Conservation (phyloP, 2,113 vertebrate genomes). For the Mesoclemmys tuberculata region DNA sequence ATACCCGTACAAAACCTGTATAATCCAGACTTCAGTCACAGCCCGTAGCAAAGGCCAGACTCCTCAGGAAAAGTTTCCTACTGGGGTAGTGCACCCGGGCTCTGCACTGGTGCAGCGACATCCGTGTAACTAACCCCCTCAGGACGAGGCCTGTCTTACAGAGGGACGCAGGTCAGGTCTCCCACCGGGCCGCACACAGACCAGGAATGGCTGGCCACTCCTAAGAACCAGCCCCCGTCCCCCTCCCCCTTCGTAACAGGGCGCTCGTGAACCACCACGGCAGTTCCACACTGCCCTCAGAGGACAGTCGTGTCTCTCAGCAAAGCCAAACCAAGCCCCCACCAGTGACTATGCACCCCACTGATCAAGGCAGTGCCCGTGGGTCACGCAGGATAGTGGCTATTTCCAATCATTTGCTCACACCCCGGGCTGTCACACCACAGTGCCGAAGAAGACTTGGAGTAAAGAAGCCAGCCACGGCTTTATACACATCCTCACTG, state of each 20-base stretch:
- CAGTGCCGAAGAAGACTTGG: neutral
- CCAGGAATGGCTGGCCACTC: neutral
- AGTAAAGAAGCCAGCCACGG: neutral
- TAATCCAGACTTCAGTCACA: neutral
- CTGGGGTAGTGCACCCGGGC: neutral
- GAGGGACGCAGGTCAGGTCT: neutral
- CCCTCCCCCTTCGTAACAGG: neutral
- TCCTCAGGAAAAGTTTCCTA: too few relatives aligned
- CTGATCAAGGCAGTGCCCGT: neutral
- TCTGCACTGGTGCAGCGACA: neutral
- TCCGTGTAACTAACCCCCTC: neutral
- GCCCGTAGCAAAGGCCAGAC: too few relatives aligned
- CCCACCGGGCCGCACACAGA: neutral
- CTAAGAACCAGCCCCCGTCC: neutral
- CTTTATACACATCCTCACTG: neutral
- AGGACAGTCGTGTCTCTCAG: neutral
- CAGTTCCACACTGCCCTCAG: neutral
- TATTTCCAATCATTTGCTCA: neutral
- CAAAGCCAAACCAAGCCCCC: neutral
- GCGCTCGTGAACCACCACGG: neutral
- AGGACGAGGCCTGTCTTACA: neutral
- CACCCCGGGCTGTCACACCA: neutral
- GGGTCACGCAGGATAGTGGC: neutral
- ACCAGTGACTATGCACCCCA: neutral
- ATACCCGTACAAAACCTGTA: neutral